Percentiles rank a stretch among this genome's conserved stretches.
These are phyloP conservation scores for Drosophila subpulchrella DNA, from an alignment of 1,140 invertebrate species.

Conservation along the genomic window DNA sequence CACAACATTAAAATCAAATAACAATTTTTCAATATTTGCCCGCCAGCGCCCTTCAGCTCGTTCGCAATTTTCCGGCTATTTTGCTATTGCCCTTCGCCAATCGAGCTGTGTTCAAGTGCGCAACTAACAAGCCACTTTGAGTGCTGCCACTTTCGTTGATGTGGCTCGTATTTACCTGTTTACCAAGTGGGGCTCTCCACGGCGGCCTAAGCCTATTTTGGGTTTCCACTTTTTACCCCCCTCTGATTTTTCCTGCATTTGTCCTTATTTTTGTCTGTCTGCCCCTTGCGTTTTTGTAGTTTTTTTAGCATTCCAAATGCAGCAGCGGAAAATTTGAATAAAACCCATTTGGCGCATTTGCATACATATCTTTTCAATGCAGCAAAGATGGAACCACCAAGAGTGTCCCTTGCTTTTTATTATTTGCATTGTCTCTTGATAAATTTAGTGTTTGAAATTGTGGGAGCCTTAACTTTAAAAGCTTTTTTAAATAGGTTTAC, in stretches of 20 bases:
- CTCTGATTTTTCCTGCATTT: slow-evolving; percentile 23
- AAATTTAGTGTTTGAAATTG: slow-evolving; percentile 6
- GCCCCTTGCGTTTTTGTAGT: slow-evolving; percentile 17
- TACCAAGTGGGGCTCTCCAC: slow-evolving; percentile 44
- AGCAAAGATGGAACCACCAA: slow-evolving; percentile 23
- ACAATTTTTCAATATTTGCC: slow-evolving; percentile 53
- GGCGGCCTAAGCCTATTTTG: slow-evolving; percentile 64
- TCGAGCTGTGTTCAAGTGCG: slow-evolving; percentile 59
- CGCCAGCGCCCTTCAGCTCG: background rate
- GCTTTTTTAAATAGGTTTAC: background rate
- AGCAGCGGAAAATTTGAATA: slow-evolving; percentile 70
- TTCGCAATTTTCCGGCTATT: slow-evolving; percentile 65
- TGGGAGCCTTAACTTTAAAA: background rate
- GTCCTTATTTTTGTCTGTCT: slow-evolving; percentile 21
- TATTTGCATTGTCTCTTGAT: background rate
- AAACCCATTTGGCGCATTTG: slow-evolving; percentile 78
- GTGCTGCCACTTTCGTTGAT: slow-evolving; percentile 52
- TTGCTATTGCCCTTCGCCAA: slow-evolving; percentile 40
- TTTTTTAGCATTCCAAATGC: slow-evolving; percentile 69
- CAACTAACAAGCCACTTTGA: slow-evolving; percentile 66
- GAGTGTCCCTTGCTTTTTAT: slow-evolving; percentile 1
- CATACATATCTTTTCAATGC: slow-evolving; percentile 59
- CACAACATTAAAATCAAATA: slow-evolving; percentile 49
- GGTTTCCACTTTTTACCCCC: slow-evolving; percentile 15
- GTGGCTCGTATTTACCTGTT: slow-evolving; percentile 52